A percentile compares a stretch with the other conserved stretches of the same genome.
These are phyloP conservation scores for Hippopotamus amphibius DNA, from an alignment of 2,113 vertebrate genomes.

Conservation along the genomic window DNA sequence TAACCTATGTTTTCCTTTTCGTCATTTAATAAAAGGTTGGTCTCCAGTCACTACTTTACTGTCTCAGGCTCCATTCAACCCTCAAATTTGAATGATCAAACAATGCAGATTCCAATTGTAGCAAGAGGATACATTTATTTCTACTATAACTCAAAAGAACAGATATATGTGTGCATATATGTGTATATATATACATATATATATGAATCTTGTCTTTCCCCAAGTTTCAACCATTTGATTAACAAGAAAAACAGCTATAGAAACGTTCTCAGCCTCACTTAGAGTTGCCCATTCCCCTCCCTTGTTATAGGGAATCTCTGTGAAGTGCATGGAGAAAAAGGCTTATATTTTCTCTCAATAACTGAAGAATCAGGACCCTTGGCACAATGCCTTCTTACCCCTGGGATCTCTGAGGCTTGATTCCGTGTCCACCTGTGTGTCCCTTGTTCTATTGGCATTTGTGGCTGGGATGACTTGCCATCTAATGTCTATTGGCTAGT, in stretches of 20 bases:
- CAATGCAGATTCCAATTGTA: background rate
- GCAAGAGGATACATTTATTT: background rate
- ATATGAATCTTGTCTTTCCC: background rate
- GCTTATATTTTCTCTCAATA: background rate
- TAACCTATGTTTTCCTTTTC: background rate
- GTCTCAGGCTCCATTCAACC: background rate
- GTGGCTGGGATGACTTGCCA: background rate
- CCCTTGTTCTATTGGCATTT: background rate
- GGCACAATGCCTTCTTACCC: background rate
- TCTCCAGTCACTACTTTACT: background rate
- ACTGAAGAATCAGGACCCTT: background rate
- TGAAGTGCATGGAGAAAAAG: background rate
- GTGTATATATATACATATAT: background rate
- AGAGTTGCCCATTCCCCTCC: background rate
- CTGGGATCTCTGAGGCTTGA: background rate
- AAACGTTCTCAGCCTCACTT: background rate
- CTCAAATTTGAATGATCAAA: background rate
- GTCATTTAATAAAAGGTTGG: background rate
- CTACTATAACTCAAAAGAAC: background rate
- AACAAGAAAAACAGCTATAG: background rate
- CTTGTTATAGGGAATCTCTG: no score
- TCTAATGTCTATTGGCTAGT: background rate
- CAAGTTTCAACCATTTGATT: background rate
- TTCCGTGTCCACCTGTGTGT: background rate
- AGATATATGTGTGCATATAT: background rate